phyloP scores from a whole-genome alignment of 2,113 vertebrate genomes.

The Acrocephalus kingi region DNA sequence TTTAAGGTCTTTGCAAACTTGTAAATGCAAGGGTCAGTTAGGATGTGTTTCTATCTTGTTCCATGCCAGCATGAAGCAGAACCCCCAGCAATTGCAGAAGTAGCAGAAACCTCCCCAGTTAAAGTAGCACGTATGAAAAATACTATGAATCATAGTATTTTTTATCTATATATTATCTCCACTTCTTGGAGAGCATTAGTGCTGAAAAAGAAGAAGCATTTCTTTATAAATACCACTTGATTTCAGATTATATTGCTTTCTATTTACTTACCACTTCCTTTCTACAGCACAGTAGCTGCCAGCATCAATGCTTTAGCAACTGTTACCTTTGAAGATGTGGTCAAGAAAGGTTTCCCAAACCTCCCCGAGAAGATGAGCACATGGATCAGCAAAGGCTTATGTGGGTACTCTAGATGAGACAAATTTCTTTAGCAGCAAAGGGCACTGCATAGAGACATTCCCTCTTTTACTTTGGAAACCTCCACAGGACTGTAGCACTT shows the following conservation, averaged over 20 bases:
- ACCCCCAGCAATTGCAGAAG: neutral
- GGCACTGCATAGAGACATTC: neutral
- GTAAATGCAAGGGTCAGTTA: neutral
- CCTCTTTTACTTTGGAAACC: neutral
- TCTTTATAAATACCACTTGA: neutral
- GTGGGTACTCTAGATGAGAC: constrained; percentile 70
- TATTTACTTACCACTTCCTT: neutral
- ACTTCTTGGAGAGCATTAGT: neutral
- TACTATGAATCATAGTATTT: neutral
- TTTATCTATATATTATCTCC: no score
- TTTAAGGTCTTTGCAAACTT: neutral
- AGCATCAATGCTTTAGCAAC: constrained; percentile 90
- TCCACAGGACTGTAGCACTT: neutral
- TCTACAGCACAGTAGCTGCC: constrained; percentile 83
- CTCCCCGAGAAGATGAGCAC: constrained; percentile 77
- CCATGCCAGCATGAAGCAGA: neutral
- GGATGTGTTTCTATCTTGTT: neutral
- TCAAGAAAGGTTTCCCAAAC: constrained; percentile 76
- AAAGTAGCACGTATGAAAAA: fast-evolving
- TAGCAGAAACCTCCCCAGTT: neutral
- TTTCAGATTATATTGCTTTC: neutral
- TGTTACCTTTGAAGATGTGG: constrained; percentile 86
- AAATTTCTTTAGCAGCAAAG: neutral
- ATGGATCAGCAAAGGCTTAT: constrained; percentile 87
- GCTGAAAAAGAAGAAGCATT: neutral